Conservation (phyloP, 1,140 invertebrate species). For the Sarcophaga peregrina region DNA sequence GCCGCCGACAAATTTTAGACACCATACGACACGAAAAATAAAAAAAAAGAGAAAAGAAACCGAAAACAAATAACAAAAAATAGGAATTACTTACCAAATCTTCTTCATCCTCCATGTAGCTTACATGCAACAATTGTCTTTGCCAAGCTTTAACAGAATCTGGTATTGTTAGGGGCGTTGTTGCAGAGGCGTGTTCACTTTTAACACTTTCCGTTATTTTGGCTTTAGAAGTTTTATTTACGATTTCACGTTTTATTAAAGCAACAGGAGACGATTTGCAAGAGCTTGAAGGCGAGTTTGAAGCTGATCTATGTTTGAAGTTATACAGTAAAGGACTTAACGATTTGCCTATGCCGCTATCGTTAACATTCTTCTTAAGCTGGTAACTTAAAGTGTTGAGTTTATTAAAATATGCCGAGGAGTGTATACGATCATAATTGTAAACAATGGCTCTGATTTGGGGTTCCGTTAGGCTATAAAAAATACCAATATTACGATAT, state of each 20-base stretch:
- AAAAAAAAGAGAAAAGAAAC: neutral
- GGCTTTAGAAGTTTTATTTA: conserved; percentile 8
- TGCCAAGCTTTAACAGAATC: conserved; percentile 61
- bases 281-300: neutral
- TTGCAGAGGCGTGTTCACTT: conserved; percentile 47
- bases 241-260: neutral
- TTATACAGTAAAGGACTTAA: neutral
- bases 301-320: neutral
- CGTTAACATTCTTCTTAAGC: conserved; percentile 3
- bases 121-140: conserved; percentile 52
- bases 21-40: neutral
- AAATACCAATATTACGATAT: conserved; percentile 57
- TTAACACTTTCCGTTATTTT: conserved; percentile 30
- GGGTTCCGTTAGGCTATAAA: conserved; percentile 57
- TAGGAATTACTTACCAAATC: conserved; percentile 60
- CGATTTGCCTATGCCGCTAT: conserved; percentile 9
- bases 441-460: conserved; percentile 61
- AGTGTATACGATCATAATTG: conserved; percentile 56
- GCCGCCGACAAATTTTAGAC: neutral
- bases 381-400: conserved; percentile 36
- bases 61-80: conserved; percentile 21
- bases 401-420: conserved; percentile 55
- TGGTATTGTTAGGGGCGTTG: neutral
- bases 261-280: neutral
- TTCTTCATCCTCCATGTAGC: conserved; percentile 64